phyloP scores from a whole-genome alignment of 2,888 invertebrate genomes.

The Teinopalpus imperialis region DNA sequence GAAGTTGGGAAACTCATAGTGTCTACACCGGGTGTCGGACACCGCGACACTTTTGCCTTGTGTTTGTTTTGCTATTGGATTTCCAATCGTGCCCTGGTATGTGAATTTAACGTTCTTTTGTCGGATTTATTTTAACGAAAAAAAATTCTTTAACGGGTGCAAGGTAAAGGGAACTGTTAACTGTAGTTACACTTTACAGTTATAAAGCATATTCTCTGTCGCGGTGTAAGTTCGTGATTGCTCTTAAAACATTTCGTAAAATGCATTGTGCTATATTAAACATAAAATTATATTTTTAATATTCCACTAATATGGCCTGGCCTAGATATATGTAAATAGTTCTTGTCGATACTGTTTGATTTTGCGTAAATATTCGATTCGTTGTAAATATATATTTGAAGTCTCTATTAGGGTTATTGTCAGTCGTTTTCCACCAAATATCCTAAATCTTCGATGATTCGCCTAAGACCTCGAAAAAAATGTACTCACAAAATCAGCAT shows the following conservation, averaged over 20 bases:
- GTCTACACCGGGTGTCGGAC: slow-evolving; percentile 23
- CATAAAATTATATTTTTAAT: slow-evolving; percentile 7
- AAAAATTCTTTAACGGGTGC: too few relatives aligned
- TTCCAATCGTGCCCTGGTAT: slow-evolving; percentile 26
- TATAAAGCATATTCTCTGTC: slow-evolving; percentile 29
- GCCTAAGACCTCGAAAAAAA: too few relatives aligned
- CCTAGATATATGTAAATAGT: too few relatives aligned
- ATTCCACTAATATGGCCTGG: too few relatives aligned
- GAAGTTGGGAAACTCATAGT: too few relatives aligned
- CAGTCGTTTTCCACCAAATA: too few relatives aligned
- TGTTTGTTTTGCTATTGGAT: slow-evolving; percentile 30
- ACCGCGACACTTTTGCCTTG: slow-evolving; percentile 18
- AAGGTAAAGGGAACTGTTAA: slow-evolving; percentile 48
- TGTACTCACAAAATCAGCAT: too few relatives aligned
- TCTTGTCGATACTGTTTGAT: too few relatives aligned
- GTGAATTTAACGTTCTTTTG: slow-evolving; percentile 21
- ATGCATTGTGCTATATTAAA: slow-evolving; percentile 25
- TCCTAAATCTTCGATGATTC: too few relatives aligned
- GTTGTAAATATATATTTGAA: too few relatives aligned
- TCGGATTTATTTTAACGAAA: slow-evolving; percentile 1
- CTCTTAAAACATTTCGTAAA: slow-evolving; percentile 32
- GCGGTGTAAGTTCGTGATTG: slow-evolving; percentile 55
- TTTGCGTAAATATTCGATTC: too few relatives aligned
- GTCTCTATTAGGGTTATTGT: too few relatives aligned
- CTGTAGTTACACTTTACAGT: slow-evolving; percentile 49